These are phyloP conservation scores for Cryptotermes secundus DNA, from an alignment of 1,140 invertebrate genomes.

Conservation along the genomic window DNA sequence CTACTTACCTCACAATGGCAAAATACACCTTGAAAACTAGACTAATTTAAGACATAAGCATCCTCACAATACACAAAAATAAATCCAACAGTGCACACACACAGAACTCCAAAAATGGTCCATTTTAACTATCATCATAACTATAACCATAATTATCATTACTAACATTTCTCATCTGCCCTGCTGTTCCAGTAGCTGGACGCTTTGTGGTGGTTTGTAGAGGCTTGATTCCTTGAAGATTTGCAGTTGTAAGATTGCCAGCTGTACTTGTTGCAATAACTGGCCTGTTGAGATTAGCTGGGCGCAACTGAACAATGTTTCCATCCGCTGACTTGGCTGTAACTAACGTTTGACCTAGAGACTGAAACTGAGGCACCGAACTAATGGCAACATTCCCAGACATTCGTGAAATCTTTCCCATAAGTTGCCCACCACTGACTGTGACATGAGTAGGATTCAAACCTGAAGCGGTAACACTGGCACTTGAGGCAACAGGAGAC, in stretches of 20 bases:
- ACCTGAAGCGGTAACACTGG: background rate
- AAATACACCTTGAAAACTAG: no score
- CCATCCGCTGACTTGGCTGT: slow-evolving; percentile 50
- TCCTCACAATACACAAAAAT: no score
- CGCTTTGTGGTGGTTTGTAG: slow-evolving; percentile 46
- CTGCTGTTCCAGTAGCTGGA: slow-evolving; percentile 41
- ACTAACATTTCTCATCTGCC: slow-evolving; percentile 48
- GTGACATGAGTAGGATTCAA: slow-evolving; percentile 25
- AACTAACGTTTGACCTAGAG: slow-evolving; percentile 50
- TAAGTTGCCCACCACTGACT: slow-evolving; percentile 30
- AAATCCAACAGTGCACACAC: no score
- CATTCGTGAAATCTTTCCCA: slow-evolving; percentile 29
- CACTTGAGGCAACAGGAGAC: slow-evolving; percentile 27
- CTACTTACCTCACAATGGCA: no score
- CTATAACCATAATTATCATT: background rate
- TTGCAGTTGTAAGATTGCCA: slow-evolving; percentile 46
- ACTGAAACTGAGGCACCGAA: slow-evolving; percentile 48
- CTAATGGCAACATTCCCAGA: slow-evolving; percentile 25
- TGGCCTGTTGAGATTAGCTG: slow-evolving; percentile 38
- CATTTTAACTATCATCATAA: no score
- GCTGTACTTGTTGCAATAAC: slow-evolving; percentile 42
- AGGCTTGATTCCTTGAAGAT: slow-evolving; percentile 46
- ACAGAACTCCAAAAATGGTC: no score
- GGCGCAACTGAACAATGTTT: slow-evolving; percentile 50
- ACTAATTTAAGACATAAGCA: no score